Conservation (phyloP, 1,140 invertebrate species). For the Frieseomelitta varia region DNA sequence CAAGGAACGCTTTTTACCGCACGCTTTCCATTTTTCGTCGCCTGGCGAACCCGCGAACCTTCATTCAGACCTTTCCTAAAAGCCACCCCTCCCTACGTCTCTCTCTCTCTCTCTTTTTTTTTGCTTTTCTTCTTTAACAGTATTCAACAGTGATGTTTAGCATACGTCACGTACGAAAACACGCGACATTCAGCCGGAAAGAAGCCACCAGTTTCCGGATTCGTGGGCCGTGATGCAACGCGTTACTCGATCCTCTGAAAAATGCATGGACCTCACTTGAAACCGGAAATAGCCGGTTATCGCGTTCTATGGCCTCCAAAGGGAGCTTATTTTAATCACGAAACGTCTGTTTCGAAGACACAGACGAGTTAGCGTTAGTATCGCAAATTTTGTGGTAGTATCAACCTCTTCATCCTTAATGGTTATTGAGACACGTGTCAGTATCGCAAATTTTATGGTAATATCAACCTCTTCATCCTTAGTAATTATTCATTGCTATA, state of each 20-base stretch:
- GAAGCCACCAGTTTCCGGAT: conserved; percentile 12
- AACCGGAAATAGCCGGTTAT: conserved; percentile 71
- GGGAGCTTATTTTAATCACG: background rate
- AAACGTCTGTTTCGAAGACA: too few species aligned
- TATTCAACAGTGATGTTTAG: conserved; percentile 2
- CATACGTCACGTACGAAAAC: conserved; percentile 23
- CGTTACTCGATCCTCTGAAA: conserved; percentile 65
- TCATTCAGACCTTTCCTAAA: background rate
- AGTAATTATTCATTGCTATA: too few species aligned
- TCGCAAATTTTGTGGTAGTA: too few species aligned
- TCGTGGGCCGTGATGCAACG: background rate
- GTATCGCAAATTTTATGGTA: too few species aligned
- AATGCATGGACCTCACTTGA: conserved; percentile 74
- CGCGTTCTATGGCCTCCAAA: conserved; percentile 50
- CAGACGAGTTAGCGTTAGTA: too few species aligned
- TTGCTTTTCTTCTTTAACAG: background rate
- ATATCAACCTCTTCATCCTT: too few species aligned
- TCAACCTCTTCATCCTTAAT: too few species aligned
- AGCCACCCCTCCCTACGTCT: background rate
- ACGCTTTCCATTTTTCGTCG: background rate
- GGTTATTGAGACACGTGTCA: too few species aligned
- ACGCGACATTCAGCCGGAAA: background rate
- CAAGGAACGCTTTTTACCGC: background rate
- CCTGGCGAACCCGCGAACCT: background rate
- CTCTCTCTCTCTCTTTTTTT: background rate